Base-by-base conservation (phyloP, 2,888 invertebrate genomes). In the Taenaris catops region DNA sequence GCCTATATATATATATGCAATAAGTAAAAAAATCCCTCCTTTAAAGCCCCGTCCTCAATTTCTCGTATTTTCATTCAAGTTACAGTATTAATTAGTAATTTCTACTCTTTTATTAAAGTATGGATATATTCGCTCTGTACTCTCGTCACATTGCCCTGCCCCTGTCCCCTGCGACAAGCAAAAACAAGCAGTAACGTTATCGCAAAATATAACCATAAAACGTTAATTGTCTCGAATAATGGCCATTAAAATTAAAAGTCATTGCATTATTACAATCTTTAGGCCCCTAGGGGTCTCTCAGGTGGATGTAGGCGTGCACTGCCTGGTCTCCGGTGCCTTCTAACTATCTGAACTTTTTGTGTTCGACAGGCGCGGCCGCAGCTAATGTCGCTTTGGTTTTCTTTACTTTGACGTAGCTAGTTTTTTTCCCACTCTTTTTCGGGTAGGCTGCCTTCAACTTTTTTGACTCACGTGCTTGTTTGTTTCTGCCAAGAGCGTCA, bases 381-480 rank as follows among this genome's bases (percentile, higher is more conserved):
- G 75, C 74, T 56, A 70, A 65, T 58, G 83, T 74, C 48, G 75
- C 78, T 84, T 86, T 86, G 68, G 76, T 83, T 84, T 84, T 86
- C 84, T 86, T 84, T 67, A 86, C 65, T 86, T 87, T 87, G 62
- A 71, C 62, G 61, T 80, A 72, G 61, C 76, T 81, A 38, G 76
- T 71, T 70, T 84, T 87, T 86, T 87, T 84, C 41, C 69, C 84
- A 46, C 73, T 66, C 63, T 83, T 86, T 83, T 86, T 87, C 49
- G 68, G 63, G 58, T 63, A 64, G 64, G 67, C 71, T 50, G 76
- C 68, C 63, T 88, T 87, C 72, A 81, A 70, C 70, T 91, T 90
- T 91, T 93, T 94, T 65, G 93, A 94, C 95, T 95, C 94, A 94
- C 95, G 94, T 94, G 94, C 89, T 88, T 83, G 72, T 65, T 84